Conservation (phyloP, 35 echinoderm and acorn worm genomes). For the Ophioderma brevispina region DNA sequence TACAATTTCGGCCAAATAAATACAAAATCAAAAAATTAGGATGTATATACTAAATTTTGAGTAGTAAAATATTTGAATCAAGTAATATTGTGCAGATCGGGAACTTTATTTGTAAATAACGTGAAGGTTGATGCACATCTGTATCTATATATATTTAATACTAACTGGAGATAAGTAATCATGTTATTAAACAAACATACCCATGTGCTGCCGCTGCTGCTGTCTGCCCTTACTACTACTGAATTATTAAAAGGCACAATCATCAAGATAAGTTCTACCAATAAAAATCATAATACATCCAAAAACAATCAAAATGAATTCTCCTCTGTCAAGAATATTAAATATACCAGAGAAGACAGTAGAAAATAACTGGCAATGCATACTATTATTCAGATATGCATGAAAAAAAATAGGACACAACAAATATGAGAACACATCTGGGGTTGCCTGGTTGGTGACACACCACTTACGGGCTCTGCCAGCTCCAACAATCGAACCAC, state of each 20-base stretch:
- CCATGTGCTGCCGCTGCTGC: neutral
- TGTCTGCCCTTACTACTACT: neutral
- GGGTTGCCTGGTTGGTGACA: neutral
- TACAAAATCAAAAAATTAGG: neutral
- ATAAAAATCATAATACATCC: slow-evolving; percentile 2
- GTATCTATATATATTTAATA: neutral
- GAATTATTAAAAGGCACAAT: slow-evolving; percentile 9
- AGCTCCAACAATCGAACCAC: neutral
- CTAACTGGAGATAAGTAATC: neutral
- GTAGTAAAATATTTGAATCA: slow-evolving; percentile 2
- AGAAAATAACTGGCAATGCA: slow-evolving; percentile 1
- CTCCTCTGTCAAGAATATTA: neutral
- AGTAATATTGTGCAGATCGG: neutral
- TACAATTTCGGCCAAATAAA: slow-evolving; percentile 1
- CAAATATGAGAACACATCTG: slow-evolving; percentile 4
- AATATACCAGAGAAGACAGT: slow-evolving; percentile 6
- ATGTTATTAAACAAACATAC: neutral
- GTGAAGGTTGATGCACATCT: neutral
- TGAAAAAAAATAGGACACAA: neutral
- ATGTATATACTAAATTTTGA: neutral
- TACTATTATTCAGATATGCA: slow-evolving; percentile 1
- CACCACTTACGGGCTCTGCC: neutral
- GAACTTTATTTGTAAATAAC: neutral
- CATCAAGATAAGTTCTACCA: slow-evolving; percentile 8
- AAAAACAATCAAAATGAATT: slow-evolving; percentile 5